Evolutionary conservation across 2,113 vertebrate genomes (phyloP), one percentile per base, ranked within the genome.

Genomic region (Peucedramus taeniatus): DNA sequence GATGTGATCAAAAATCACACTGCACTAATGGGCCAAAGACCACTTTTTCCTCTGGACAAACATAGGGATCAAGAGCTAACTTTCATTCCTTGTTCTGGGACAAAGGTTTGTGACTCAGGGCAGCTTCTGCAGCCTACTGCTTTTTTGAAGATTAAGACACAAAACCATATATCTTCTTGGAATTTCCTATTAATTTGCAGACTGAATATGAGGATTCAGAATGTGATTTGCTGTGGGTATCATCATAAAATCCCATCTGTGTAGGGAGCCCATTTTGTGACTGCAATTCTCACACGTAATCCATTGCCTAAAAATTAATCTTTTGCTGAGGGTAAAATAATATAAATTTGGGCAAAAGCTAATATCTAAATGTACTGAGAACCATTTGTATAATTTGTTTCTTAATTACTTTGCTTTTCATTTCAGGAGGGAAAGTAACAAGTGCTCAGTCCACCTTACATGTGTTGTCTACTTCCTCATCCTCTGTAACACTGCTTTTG

Each of bases 401-500:
- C 19, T 90, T 94, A 81, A 96, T 60, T 95, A 37, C 19, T 63
- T 94, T 87, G 31, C 4, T 90, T 96, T 94, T 88, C 23, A 49
- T 97, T 89, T 60, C 94, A 99, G 99, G 99, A 96, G 99, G 99
- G 54, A 99, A 99, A 97, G 98, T 99, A 66, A 99, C 99, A 83
- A 99, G 98, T 90, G 97, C 97, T 94, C 99, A 99, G 94, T 85
- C 97, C 40, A 98, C 98, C 5, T 93, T 99, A 89, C 98, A 98
- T 76, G 56, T 91, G 54, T 81, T 97, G 50, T 97, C 98, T 33
- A 92, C 75, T 54, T 98, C 97, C 61, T 98, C 98, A 1, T 94
- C 97, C 15, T 99, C 98, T 96, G 95, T 98, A 51, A 97, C 97
- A 2, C 94, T 99, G 88, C 96, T 99, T 84, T 97, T 99, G 97